Conservation (phyloP, 2,113 vertebrate species). For the Sylvietta virens region DNA sequence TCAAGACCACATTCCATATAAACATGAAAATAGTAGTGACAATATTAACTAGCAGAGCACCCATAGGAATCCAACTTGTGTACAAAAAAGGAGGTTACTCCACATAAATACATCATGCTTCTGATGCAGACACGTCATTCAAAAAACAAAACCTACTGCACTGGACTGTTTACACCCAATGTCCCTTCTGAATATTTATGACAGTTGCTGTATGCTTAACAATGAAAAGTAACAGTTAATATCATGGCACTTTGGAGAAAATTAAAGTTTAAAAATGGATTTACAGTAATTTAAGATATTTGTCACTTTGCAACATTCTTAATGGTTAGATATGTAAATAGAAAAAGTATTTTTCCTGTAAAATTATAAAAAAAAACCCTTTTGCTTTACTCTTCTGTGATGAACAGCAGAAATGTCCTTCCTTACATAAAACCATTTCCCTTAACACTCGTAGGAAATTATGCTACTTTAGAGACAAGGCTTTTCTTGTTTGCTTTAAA, state of each 20-base stretch:
- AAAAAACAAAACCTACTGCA: conserved; percentile 33
- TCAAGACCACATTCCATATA: conserved; percentile 51
- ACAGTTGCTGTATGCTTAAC: conserved; percentile 15
- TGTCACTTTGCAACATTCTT: conserved; percentile 41
- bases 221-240: conserved; percentile 28
- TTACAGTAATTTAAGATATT: conserved; percentile 57
- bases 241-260: conserved; percentile 69
- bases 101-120: conserved; percentile 48
- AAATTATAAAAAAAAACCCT: neutral
- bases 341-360: conserved; percentile 21
- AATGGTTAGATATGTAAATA: conserved; percentile 46
- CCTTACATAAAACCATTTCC: conserved; percentile 27
- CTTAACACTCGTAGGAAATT: neutral
- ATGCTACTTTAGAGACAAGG: neutral
- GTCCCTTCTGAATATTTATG: conserved; percentile 47
- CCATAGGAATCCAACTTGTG: conserved; percentile 31
- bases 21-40: conserved; percentile 45
- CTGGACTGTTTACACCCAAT: conserved; percentile 8
- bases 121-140: conserved; percentile 28
- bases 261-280: conserved; percentile 42
- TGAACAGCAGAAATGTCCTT: conserved; percentile 13
- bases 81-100: conserved; percentile 53
- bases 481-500: conserved; percentile 10
- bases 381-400: neutral
- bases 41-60: conserved; percentile 53